Evolutionary conservation across 2,113 vertebrate genomes (phyloP).

Genomic region (Apodemus speciosus): DNA sequence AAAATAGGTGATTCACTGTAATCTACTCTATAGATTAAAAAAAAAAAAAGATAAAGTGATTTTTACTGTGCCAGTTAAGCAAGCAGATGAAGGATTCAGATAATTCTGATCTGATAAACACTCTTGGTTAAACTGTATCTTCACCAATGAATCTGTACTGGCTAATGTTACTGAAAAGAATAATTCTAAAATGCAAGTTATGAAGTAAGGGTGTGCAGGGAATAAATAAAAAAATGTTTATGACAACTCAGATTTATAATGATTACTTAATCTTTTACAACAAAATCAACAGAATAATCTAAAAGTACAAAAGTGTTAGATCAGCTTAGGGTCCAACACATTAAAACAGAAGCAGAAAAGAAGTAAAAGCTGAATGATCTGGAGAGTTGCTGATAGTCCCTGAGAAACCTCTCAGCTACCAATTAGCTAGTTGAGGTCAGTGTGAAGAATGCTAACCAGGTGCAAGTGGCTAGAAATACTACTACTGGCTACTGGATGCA

Average conservation of each 20-base stretch:
- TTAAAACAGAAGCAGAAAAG: slow-evolving; percentile 31
- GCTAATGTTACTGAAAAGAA: not conserved
- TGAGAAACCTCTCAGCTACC: not conserved
- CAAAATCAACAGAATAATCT: slow-evolving; percentile 28
- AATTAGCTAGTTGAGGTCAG: slow-evolving; percentile 1
- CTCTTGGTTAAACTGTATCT: slow-evolving; percentile 23
- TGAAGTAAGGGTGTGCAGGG: not conserved
- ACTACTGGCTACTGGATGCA: not conserved
- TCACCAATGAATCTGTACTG: not conserved
- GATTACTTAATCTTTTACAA: not conserved
- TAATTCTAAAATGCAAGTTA: slow-evolving; percentile 50
- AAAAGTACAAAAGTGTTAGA: slow-evolving; percentile 23
- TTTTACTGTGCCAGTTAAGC: not conserved
- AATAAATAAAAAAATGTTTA: slow-evolving; percentile 2
- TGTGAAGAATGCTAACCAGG: not conserved
- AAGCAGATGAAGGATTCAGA: not conserved
- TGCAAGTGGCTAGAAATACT: too few relatives aligned
- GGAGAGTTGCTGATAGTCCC: not conserved
- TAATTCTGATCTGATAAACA: not conserved
- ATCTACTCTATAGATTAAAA: not conserved
- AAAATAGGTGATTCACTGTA: not conserved
- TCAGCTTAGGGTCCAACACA: not conserved
- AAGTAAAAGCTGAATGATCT: not conserved
- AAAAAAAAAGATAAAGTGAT: not conserved
- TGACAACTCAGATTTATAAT: slow-evolving; percentile 18